These are phyloP conservation scores for Scaptodrosophila latifasciaeformis DNA, from an alignment of 2,888 invertebrate genomes.

Conservation along the genomic window DNA sequence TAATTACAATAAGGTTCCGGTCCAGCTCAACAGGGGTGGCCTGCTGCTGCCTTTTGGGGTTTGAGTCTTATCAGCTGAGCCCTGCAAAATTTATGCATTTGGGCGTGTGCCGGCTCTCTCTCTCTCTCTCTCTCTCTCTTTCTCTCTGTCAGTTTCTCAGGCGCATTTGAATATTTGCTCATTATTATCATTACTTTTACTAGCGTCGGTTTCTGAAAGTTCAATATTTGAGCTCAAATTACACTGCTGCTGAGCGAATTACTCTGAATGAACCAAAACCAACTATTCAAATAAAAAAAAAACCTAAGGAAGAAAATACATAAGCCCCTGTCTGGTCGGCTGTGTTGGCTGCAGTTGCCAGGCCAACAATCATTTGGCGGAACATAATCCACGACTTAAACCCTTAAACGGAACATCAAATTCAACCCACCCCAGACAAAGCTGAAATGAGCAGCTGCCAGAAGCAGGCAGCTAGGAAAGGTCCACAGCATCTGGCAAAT, in stretches of 20 bases:
- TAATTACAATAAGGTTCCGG: conserved; percentile 44
- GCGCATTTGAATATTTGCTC: neutral
- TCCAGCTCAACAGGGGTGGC: conserved; percentile 18
- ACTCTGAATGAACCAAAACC: no score
- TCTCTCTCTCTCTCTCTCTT: no score
- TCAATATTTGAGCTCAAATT: conserved; percentile 63
- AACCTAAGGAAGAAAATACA: no score
- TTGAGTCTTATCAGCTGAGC: conserved; percentile 16
- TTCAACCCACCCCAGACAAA: no score
- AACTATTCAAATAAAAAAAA: no score
- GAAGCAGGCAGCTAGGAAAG: no score
- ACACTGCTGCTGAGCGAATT: conserved; percentile 44
- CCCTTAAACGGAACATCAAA: neutral
- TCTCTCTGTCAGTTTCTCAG: no score
- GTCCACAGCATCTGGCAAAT: no score
- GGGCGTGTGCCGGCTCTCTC: conserved; percentile 13
- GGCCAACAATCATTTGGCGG: neutral
- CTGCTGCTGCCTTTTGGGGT: conserved; percentile 12
- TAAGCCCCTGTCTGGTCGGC: no score
- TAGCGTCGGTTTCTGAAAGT: conserved; percentile 36
- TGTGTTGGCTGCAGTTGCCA: neutral
- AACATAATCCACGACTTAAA: neutral
- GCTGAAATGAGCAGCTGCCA: conserved; percentile 1
- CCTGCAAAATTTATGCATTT: conserved; percentile 29
- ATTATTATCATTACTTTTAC: no score